phyloP scores from a whole-genome alignment of 1,140 invertebrate genomes.

The Drosophila trapezifrons region DNA sequence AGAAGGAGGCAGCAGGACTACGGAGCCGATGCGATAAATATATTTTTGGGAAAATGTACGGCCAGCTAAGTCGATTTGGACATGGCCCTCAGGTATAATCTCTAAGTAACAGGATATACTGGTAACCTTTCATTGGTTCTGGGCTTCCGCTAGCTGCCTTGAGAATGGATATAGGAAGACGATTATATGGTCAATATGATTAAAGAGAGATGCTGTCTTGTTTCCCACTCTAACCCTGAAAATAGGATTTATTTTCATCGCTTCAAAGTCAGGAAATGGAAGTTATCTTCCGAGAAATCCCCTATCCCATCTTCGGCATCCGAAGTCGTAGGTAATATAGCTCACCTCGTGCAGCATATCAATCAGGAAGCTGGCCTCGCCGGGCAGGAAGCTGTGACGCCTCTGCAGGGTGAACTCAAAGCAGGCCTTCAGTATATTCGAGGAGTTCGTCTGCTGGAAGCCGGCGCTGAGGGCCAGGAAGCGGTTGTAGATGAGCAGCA shows the following conservation, averaged over 20 bases:
- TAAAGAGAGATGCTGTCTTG: too few relatives aligned
- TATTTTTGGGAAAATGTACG: conserved; percentile 4
- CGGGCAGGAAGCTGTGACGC: conserved; percentile 75
- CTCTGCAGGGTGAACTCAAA: conserved; percentile 78
- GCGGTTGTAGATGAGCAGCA: conserved; percentile 87
- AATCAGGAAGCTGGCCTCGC: conserved; percentile 81
- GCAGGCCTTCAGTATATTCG: conserved; percentile 84
- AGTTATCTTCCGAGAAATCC: background rate
- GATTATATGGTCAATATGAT: conserved; percentile 12
- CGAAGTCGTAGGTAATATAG: background rate
- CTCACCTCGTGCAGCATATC: conserved; percentile 83
- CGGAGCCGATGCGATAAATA: conserved; percentile 15
- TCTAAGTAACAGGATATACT: background rate
- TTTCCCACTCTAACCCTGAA: background rate
- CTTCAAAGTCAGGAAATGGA: background rate
- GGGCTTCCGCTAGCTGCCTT: background rate
- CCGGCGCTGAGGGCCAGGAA: conserved; percentile 88
- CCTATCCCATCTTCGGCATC: background rate
- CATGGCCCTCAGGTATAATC: conserved; percentile 1
- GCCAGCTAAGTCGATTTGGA: background rate
- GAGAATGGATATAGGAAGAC: background rate
- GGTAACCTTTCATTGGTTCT: background rate
- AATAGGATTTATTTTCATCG: background rate
- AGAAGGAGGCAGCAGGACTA: background rate
- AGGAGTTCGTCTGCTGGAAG: conserved; percentile 87